Evolutionary conservation across 2,888 invertebrate genomes (phyloP), one percentile per base, ranked within the genome.

Genomic region (Dichetophora obliterata): DNA sequence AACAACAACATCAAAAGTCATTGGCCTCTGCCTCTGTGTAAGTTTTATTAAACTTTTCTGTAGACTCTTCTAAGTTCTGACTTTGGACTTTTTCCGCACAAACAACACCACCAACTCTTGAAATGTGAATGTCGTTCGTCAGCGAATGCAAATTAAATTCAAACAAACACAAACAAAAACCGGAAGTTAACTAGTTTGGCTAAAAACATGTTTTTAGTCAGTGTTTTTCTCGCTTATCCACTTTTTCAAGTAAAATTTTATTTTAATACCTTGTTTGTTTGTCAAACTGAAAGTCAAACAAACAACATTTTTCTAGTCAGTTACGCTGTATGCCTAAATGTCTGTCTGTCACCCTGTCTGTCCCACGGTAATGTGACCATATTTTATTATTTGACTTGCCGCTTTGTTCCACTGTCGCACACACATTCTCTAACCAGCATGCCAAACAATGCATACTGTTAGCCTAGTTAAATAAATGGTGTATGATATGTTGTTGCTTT

Each of bases 171-270:
- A 71, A 71, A 37, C 59, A 71, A 31, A 54, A 59, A 27, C 59
- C 75, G 75, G 75, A 75, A 75, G 69, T 61, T 63, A 34, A 70
- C 65, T 75, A 59, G 48, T 57, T 65, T 66, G 52, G 48, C 24
- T 11, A 6, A 24, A 11, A 50, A 68, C 27, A 31, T 52, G 68
- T 4, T 68, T 50, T 68, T 22, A 22, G 68, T 61, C 24, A 19
- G 27, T 24, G 24, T 34, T 16, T 57, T 9, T 37, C 52, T 24
- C 27, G 3, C 24, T 69, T 43, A 22, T 3, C 14, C 27, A 1
- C 37, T 31, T 31, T 8, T 9, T 34, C 34, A 14, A 31, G 63
- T n/a, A 9, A 34, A 11, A 27, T 22, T 61, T 63, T 37, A 16
- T 34, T 63, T 54, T 54, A 22, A 19, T 54, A 8, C 9, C 54